Conservation (phyloP, 2,888 invertebrate species). For the Eupithecia inturbata region DNA sequence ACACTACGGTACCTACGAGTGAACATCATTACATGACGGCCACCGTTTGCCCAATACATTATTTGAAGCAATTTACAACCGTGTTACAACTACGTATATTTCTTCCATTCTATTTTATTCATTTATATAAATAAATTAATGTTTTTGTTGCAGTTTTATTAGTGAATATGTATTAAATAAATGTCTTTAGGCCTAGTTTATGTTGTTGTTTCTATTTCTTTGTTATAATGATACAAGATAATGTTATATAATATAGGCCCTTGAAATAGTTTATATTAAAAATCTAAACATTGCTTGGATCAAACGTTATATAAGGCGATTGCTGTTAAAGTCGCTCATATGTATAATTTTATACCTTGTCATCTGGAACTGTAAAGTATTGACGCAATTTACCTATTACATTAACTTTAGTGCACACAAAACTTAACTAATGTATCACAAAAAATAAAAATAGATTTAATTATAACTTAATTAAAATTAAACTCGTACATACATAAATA, state of each 20-base stretch:
- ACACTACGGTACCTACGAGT: conserved; percentile 66
- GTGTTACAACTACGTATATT: conserved; percentile 56
- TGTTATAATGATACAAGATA: neutral
- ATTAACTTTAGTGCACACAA: conserved; percentile 20
- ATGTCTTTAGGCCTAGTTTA: conserved; percentile 20
- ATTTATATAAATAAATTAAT: conserved; percentile 29
- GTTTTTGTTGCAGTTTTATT: conserved; percentile 36
- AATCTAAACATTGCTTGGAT: neutral
- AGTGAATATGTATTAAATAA: conserved; percentile 12
- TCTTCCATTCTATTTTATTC: conserved; percentile 40
- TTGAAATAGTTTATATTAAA: neutral
- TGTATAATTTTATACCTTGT: neutral
- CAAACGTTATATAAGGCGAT: conserved; percentile 12
- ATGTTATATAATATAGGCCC: conserved; percentile 16
- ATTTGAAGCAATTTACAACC: conserved; percentile 64
- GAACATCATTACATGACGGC: conserved; percentile 70
- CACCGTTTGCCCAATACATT: conserved; percentile 50
- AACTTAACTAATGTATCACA: conserved; percentile 72
- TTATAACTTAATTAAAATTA: conserved; percentile 78
- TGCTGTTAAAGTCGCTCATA: neutral
- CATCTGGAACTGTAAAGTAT: neutral
- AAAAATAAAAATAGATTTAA: conserved; percentile 76
- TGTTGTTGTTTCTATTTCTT: conserved; percentile 8
- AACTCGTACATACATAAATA: conserved; percentile 67
- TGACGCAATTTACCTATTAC: conserved; percentile 8